phyloP scores from a whole-genome alignment of 2,797 vertebrate genomes.

The Uromys caudimaculatus region DNA sequence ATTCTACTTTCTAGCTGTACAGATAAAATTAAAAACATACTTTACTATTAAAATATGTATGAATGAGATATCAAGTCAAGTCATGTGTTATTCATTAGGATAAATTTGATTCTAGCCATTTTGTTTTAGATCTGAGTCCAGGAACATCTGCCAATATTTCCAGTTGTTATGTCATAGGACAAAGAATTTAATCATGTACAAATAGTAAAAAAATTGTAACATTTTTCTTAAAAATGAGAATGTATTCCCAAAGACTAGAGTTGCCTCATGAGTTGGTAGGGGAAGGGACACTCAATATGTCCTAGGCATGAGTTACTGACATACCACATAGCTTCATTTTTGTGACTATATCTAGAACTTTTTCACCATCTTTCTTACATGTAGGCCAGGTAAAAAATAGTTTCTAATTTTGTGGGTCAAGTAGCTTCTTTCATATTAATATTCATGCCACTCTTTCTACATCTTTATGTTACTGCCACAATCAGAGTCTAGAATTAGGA shows the following conservation, averaged over 20 bases:
- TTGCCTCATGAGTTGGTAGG: background rate
- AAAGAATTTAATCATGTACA: background rate
- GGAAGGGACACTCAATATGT: too few species aligned
- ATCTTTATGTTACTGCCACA: background rate
- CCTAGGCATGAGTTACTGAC: background rate
- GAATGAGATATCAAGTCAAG: background rate
- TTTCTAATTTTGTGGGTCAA: background rate
- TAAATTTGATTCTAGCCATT: background rate
- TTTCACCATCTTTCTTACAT: background rate
- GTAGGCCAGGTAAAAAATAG: background rate
- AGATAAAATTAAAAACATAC: background rate
- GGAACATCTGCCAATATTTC: background rate
- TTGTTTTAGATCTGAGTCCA: too few species aligned
- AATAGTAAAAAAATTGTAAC: background rate
- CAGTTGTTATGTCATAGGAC: background rate
- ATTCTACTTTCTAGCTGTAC: background rate
- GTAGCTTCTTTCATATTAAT: background rate
- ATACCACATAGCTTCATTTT: background rate
- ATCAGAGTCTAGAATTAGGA: background rate
- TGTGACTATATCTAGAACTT: background rate
- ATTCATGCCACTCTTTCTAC: background rate
- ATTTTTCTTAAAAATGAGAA: background rate
- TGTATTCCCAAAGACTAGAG: background rate
- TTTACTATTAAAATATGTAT: background rate
- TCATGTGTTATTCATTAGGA: background rate